Conservation (phyloP, 2,888 invertebrate genomes). For the Nomada flava region DNA sequence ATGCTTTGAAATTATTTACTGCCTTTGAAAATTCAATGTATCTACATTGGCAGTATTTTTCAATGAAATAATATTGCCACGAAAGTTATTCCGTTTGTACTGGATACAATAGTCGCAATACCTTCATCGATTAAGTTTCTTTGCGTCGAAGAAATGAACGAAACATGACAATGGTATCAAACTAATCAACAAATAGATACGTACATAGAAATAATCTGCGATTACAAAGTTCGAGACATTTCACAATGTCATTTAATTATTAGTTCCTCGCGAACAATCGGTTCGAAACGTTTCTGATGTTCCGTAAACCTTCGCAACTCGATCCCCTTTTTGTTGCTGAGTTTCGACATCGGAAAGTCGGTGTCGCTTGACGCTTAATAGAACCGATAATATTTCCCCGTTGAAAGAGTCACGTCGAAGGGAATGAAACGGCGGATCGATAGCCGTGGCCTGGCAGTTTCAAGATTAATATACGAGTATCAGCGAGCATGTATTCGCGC, state of each 20-base stretch:
- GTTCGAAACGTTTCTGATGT: not conserved
- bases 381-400: constrained; percentile 18
- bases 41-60: too few relatives aligned
- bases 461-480: constrained; percentile 42
- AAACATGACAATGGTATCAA: too few relatives aligned
- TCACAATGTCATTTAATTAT: not conserved
- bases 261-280: not conserved
- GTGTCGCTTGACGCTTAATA: constrained; percentile 34
- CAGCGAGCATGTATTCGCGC: constrained; percentile 5
- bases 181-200: too few relatives aligned
- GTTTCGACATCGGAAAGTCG: not conserved
- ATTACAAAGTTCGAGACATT: not conserved
- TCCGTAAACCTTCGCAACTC: not conserved
- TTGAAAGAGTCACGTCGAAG: constrained; percentile 9
- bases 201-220: not conserved
- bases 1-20: too few relatives aligned
- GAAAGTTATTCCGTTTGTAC: too few relatives aligned
- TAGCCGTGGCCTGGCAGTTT: constrained; percentile 25
- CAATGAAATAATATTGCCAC: too few relatives aligned
- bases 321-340: not conserved
- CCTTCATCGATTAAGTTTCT: too few relatives aligned
- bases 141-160: too few relatives aligned
- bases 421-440: constrained; percentile 35
- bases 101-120: too few relatives aligned
- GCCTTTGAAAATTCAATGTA: too few relatives aligned